phyloP scores from a whole-genome alignment of 2,113 vertebrate genomes.

The Heterocephalus glaber region DNA sequence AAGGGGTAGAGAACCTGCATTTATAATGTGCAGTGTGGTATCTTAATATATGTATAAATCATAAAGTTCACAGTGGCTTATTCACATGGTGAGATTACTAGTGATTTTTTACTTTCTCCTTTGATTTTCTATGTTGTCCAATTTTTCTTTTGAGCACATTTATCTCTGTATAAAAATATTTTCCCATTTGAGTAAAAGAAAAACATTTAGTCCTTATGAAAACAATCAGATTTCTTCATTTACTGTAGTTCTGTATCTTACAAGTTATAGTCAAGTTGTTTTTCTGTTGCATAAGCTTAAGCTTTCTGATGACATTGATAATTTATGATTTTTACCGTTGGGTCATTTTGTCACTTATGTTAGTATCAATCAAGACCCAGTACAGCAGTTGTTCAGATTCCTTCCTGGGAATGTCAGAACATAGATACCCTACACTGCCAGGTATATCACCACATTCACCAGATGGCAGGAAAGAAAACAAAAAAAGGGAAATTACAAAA shows the following conservation, averaged over 20 bases:
- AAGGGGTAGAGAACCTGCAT: background rate
- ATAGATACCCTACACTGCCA: background rate
- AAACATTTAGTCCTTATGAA: background rate
- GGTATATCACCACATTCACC: background rate
- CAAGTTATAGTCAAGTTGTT: background rate
- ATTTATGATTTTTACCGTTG: background rate
- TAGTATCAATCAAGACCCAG: background rate
- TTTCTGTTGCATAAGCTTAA: background rate
- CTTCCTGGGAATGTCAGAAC: background rate
- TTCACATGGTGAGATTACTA: background rate
- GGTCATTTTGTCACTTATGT: background rate
- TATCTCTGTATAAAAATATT: background rate
- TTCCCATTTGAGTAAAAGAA: background rate
- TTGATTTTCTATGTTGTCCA: background rate
- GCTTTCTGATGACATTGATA: background rate
- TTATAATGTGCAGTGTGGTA: background rate
- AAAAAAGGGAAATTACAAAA: constrained; percentile 23
- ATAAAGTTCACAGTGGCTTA: background rate
- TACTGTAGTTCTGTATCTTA: background rate
- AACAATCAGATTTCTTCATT: constrained; percentile 42
- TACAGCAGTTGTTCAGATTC: background rate
- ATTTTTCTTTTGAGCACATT: background rate
- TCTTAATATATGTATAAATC: background rate
- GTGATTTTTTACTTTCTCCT: constrained; percentile 38
- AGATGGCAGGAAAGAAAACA: background rate